Conservation (phyloP, 1,140 invertebrate species). For the Achatina immaculata region DNA sequence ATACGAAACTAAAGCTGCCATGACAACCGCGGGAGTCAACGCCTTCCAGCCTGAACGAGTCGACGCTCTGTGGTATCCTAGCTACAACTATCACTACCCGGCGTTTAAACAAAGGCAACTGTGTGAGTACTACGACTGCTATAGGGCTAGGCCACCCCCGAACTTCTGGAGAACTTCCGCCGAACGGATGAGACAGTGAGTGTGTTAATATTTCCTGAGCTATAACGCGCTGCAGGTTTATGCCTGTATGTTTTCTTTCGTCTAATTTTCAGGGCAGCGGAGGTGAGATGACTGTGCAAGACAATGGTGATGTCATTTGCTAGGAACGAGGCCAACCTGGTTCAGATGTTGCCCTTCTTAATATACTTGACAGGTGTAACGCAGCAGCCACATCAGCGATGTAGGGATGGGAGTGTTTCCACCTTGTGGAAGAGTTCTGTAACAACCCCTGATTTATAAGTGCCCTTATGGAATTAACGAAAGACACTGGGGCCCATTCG, state of each 20-base stretch:
- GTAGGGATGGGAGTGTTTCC: too few species aligned
- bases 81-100: slow-evolving; percentile 28
- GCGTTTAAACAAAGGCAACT: slow-evolving; percentile 2
- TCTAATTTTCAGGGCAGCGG: background rate
- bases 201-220: background rate
- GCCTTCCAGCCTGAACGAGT: background rate
- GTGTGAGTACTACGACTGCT: background rate
- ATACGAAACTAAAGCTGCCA: background rate
- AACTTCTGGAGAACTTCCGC: background rate
- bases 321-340: too few species aligned
- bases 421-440: too few species aligned
- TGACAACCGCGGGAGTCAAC: slow-evolving; percentile 4
- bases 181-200: slow-evolving; percentile 16
- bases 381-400: too few species aligned
- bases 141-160: background rate
- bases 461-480: too few species aligned
- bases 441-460: too few species aligned
- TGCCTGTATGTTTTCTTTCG: background rate
- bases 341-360: too few species aligned
- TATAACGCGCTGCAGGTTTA: too few species aligned
- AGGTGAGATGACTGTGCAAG: background rate
- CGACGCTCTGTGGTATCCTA: background rate
- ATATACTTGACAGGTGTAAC: too few species aligned
- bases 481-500: too few species aligned
- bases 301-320: too few species aligned